phyloP scores from a whole-genome alignment of 2,888 invertebrate species.

The Caenorhabditis sp. region DNA sequence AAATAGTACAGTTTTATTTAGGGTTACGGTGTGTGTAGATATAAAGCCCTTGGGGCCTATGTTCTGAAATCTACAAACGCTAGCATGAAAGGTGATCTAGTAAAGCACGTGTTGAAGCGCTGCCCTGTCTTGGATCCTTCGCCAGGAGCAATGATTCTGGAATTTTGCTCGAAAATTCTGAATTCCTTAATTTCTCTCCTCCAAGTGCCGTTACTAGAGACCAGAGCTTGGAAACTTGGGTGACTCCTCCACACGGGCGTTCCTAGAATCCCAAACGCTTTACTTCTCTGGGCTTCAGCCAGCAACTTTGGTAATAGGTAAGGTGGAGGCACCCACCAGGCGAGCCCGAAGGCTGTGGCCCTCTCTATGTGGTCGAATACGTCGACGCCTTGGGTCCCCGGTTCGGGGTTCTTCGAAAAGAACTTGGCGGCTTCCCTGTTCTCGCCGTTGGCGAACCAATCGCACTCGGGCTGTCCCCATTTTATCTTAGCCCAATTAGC shows the following conservation, averaged over 20 bases:
- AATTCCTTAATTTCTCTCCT: not conserved
- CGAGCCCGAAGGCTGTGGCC: not conserved
- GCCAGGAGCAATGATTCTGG: conserved; percentile 4
- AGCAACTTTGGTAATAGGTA: conserved; percentile 2
- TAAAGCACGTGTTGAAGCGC: not conserved
- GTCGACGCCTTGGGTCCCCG: not conserved
- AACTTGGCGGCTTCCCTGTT: not conserved
- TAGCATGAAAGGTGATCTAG: conserved; percentile 3
- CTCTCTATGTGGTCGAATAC: not conserved
- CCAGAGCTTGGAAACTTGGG: conserved; percentile 1
- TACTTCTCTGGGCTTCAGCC: not conserved
- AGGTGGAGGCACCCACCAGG: conserved; percentile 29
- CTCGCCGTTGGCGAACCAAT: conserved; percentile 8
- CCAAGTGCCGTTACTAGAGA: not conserved
- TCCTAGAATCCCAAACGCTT: not conserved
- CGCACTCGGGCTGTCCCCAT: conserved; percentile 2
- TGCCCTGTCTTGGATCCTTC: not conserved
- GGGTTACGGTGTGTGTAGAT: not conserved
- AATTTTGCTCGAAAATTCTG: not conserved
- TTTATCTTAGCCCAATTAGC: not conserved
- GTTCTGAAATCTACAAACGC: conserved; percentile 8
- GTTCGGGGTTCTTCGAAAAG: conserved; percentile 6
- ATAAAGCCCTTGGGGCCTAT: conserved; percentile 10
- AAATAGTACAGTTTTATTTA: not conserved
- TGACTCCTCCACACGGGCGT: conserved; percentile 15